Evolutionary conservation across 2,113 vertebrate genomes (phyloP).

Genomic region (Dipodomys merriami): DNA sequence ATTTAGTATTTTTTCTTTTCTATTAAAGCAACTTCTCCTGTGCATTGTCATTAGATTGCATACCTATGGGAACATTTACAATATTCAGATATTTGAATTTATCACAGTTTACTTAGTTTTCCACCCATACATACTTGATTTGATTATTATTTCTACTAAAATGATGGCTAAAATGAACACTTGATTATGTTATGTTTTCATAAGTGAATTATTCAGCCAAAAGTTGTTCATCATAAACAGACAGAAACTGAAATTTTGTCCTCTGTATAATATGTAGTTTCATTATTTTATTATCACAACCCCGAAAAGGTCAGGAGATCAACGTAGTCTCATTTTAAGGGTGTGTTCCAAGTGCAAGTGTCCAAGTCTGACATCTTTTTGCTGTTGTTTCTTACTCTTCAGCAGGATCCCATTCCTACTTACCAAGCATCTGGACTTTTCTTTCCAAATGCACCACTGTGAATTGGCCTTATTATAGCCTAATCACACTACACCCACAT

Average conservation of each 20-base stretch:
- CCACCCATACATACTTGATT: background rate
- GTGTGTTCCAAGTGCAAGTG: background rate
- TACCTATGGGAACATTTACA: background rate
- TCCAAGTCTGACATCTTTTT: background rate
- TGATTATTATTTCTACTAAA: background rate
- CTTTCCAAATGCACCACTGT: background rate
- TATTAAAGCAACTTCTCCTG: background rate
- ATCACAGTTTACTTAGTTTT: background rate
- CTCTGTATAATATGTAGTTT: background rate
- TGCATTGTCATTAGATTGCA: background rate
- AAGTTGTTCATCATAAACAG: background rate
- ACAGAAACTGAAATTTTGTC: background rate
- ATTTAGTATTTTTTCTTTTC: conserved; percentile 4
- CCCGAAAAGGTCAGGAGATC: background rate
- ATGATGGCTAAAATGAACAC: background rate
- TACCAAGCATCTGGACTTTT: background rate
- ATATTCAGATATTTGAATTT: background rate
- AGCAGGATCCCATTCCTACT: background rate
- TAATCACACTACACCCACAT: conserved; percentile 1
- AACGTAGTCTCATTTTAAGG: background rate
- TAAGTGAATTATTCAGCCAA: background rate
- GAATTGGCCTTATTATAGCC: conserved; percentile 20
- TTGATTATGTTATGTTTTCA: background rate
- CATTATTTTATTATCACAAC: background rate
- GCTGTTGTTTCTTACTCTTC: background rate